Percentiles rank a stretch among this genome's conserved stretches.
phyloP scores from a whole-genome alignment of 1,140 invertebrate species.

The Steinernema khuongi region DNA sequence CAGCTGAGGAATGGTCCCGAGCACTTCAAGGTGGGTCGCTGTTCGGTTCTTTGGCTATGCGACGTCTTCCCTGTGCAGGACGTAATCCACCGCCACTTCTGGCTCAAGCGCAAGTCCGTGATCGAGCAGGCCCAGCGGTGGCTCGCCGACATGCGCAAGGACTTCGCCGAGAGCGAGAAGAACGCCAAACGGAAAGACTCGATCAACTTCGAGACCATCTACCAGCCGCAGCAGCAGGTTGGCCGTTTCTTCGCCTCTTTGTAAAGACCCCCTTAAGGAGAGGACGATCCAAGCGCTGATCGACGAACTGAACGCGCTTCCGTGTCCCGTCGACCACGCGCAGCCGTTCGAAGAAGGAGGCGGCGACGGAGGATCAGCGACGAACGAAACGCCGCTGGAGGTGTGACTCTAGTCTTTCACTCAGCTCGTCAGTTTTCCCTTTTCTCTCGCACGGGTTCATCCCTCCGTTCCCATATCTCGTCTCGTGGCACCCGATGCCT shows the following conservation, averaged over 20 bases:
- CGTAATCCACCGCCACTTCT: constrained; percentile 87
- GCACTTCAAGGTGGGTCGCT: constrained; percentile 43
- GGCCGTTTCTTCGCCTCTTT: background rate
- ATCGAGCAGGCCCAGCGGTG: constrained; percentile 79
- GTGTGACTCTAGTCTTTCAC: constrained; percentile 2
- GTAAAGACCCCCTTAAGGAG: constrained; percentile 25
- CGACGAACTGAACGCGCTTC: constrained; percentile 29
- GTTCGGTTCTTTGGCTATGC: no score
- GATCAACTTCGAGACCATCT: constrained; percentile 39
- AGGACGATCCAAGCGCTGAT: constrained; percentile 30
- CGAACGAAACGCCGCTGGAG: background rate
- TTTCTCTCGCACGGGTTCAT: constrained; percentile 13
- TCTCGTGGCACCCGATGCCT: background rate
- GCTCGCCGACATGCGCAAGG: constrained; percentile 71
- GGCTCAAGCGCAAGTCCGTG: constrained; percentile 85
- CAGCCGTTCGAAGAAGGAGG: background rate
- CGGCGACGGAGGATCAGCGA: background rate
- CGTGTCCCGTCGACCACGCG: constrained; percentile 29
- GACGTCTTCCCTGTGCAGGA: constrained; percentile 59
- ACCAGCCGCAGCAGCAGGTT: constrained; percentile 33
- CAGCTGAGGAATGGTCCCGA: constrained; percentile 75
- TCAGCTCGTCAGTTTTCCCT: background rate
- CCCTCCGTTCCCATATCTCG: constrained; percentile 10
- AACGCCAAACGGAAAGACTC: constrained; percentile 34
- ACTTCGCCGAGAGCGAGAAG: constrained; percentile 35